Evolutionary conservation across 1,140 invertebrate species (phyloP).

Genomic region (Zophobas morio): DNA sequence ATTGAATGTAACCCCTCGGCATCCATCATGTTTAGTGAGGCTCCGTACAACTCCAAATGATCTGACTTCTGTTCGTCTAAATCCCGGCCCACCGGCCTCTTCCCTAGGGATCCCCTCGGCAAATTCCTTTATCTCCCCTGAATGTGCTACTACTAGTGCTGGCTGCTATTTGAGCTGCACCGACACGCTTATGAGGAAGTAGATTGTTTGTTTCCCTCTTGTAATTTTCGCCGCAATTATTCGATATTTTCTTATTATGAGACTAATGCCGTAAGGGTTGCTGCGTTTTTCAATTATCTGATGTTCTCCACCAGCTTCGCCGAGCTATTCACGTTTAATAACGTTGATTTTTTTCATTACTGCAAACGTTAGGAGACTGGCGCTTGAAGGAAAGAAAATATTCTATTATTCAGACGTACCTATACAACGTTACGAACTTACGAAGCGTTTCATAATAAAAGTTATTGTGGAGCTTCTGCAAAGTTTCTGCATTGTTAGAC

Average conservation of each 20-base stretch:
- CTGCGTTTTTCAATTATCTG: constrained; percentile 39
- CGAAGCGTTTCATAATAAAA: no score
- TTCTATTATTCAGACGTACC: no score
- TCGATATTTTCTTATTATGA: constrained; percentile 42
- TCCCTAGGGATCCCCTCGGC: constrained; percentile 53
- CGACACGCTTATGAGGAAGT: constrained; percentile 40
- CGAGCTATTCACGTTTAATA: constrained; percentile 22
- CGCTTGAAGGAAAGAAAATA: no score
- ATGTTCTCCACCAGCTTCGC: constrained; percentile 2
- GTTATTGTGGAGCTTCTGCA: no score
- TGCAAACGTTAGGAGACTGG: not conserved
- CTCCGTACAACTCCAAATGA: constrained; percentile 60
- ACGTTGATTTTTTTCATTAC: constrained; percentile 24
- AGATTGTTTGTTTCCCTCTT: constrained; percentile 42
- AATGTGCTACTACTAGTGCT: constrained; percentile 24
- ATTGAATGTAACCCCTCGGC: constrained; percentile 60
- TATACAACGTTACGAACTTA: no score
- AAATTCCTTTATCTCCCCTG: constrained; percentile 56
- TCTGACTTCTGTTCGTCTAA: constrained; percentile 61
- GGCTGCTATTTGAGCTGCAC: constrained; percentile 14
- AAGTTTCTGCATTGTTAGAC: no score
- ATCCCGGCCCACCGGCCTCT: constrained; percentile 51
- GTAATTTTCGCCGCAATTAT: constrained; percentile 42
- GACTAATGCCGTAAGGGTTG: constrained; percentile 33
- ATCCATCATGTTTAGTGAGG: constrained; percentile 61